phyloP scores from a whole-genome alignment of 2,888 invertebrate genomes.

The Amphimallon solstitiale region DNA sequence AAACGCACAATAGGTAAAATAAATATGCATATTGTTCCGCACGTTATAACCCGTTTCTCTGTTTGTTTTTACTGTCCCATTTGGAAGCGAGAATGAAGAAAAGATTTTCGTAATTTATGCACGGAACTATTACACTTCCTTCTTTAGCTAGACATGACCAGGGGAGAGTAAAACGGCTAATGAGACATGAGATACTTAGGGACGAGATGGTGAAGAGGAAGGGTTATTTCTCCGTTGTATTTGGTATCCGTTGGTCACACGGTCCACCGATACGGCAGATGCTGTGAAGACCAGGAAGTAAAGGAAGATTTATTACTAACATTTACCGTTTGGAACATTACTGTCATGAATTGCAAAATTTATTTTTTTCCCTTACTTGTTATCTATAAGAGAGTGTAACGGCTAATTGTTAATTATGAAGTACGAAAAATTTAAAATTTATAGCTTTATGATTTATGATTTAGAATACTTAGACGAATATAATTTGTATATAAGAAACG shows the following conservation, averaged over 20 bases:
- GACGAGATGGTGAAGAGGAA: constrained; percentile 34
- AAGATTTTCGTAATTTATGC: constrained; percentile 26
- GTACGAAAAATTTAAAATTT: too few relatives aligned
- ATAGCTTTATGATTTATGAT: too few relatives aligned
- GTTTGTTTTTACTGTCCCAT: constrained; percentile 20
- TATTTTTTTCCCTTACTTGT: background rate
- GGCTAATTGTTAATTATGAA: too few relatives aligned
- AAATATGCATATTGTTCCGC: background rate
- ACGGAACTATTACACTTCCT: constrained; percentile 41
- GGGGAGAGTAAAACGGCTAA: constrained; percentile 38
- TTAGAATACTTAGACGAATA: too few relatives aligned
- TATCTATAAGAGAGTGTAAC: too few relatives aligned
- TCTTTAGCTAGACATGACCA: constrained; percentile 39
- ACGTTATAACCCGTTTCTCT: constrained; percentile 1
- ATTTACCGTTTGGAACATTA: constrained; percentile 22
- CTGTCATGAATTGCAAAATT: constrained; percentile 14
- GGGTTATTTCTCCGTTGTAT: constrained; percentile 18
- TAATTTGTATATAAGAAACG: too few relatives aligned
- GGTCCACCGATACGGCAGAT: constrained; percentile 46
- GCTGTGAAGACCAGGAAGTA: constrained; percentile 42
- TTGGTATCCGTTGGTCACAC: constrained; percentile 48
- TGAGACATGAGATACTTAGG: constrained; percentile 27
- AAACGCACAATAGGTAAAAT: constrained; percentile 13
- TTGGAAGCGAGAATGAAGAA: constrained; percentile 15
- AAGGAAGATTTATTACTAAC: constrained; percentile 46